Conservation (phyloP, 2,888 invertebrate species). For the Venusia cambrica region DNA sequence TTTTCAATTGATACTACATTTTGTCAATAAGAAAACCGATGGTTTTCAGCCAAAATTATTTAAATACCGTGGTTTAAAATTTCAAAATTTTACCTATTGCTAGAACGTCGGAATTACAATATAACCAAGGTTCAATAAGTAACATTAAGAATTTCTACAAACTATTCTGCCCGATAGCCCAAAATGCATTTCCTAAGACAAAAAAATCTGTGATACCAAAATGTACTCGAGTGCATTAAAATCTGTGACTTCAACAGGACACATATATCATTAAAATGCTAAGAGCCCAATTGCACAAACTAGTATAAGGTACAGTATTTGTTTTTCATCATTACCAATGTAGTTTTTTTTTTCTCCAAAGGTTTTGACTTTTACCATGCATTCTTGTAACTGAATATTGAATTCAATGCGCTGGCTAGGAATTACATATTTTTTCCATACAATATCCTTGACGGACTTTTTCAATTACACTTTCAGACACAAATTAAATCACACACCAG, state of each 20-base stretch:
- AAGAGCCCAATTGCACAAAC: no score
- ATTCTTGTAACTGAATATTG: no score
- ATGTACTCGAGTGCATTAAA: conserved; percentile 16
- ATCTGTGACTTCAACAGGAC: conserved; percentile 13
- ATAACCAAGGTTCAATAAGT: conserved; percentile 1
- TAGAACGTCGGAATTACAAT: conserved; percentile 3
- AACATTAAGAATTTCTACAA: conserved; percentile 13
- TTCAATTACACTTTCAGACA: no score
- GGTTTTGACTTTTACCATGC: no score
- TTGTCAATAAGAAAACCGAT: conserved; percentile 9
- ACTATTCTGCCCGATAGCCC: conserved; percentile 2
- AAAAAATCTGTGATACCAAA: conserved; percentile 15
- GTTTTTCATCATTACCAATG: no score
- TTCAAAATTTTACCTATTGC: conserved; percentile 7
- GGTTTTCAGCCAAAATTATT: conserved; percentile 7
- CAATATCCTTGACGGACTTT: no score
- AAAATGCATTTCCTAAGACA: conserved; percentile 8
- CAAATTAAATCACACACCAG: no score
- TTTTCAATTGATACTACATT: conserved; percentile 15
- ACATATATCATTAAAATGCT: conserved; percentile 4
- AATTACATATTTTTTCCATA: no score
- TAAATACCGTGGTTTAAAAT: conserved; percentile 4
- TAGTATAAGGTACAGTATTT: no score
- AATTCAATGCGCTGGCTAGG: no score
- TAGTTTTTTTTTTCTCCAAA: no score